These are phyloP conservation scores for Hippocampus kuda DNA, from an alignment of 2,797 vertebrate species.

Conservation along the genomic window DNA sequence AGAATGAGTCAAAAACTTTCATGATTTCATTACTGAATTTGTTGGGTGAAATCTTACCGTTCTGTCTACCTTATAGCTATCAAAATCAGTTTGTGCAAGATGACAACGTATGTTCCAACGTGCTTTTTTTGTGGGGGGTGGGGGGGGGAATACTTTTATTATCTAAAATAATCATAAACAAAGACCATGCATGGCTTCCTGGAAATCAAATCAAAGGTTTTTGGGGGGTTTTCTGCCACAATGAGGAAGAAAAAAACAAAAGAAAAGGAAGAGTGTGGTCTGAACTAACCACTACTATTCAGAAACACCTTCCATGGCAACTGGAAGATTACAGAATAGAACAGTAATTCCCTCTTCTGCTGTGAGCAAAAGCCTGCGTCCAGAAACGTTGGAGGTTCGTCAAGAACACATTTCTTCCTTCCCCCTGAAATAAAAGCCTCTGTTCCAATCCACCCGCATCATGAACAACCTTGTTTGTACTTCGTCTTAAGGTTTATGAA, in stretches of 20 bases:
- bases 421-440: background rate
- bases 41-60: background rate
- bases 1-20: background rate
- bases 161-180: background rate
- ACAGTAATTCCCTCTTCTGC: background rate
- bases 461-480: constrained; percentile 46
- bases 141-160: background rate
- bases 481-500: constrained; percentile 38
- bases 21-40: background rate
- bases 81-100: background rate
- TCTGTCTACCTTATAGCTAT: background rate
- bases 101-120: background rate
- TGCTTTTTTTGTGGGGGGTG: background rate
- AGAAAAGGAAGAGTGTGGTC: background rate
- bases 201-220: background rate
- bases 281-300: background rate
- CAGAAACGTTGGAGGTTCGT: background rate
- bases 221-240: background rate
- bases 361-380: background rate
- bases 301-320: background rate
- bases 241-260: background rate
- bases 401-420: background rate
- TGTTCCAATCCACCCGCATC: constrained; percentile 10
- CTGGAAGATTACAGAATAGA: background rate
- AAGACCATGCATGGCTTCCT: background rate